These are phyloP conservation scores for Heliothis peltigera DNA, from an alignment of 2,888 invertebrate species.

Conservation along the genomic window DNA sequence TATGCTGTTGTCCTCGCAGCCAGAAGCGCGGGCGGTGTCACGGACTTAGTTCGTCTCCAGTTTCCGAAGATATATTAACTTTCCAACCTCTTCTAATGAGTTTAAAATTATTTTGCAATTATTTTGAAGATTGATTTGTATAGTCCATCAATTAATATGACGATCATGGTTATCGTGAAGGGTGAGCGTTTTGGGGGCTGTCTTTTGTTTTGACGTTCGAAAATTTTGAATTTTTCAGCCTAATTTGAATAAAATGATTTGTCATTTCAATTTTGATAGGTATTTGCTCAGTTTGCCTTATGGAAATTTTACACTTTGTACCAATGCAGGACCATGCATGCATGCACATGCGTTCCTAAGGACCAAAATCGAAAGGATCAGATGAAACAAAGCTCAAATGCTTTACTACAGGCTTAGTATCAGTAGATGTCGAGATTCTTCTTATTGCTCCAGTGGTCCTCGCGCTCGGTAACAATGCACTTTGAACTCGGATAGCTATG, in stretches of 20 bases:
- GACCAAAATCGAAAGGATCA: background rate
- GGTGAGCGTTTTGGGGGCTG: too few species aligned
- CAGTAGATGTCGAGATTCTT: background rate
- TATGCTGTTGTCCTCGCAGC: background rate
- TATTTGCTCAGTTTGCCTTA: too few species aligned
- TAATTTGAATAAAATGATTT: too few species aligned
- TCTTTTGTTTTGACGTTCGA: too few species aligned
- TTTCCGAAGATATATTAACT: slow-evolving; percentile 20
- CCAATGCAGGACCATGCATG: too few species aligned
- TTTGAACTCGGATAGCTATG: slow-evolving; percentile 16
- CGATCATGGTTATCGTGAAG: background rate
- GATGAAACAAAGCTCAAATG: background rate
- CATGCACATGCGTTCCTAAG: background rate
- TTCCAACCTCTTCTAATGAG: slow-evolving; percentile 1
- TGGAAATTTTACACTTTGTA: too few species aligned
- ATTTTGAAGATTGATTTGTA: slow-evolving; percentile 3
- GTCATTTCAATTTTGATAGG: too few species aligned
- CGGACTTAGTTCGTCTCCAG: background rate
- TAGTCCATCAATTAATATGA: slow-evolving; percentile 1
- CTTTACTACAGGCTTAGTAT: background rate
- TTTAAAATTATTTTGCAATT: slow-evolving; percentile 9
- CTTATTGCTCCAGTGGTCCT: background rate
- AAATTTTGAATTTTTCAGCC: too few species aligned
- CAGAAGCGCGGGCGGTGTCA: background rate
- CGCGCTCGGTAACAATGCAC: background rate